Evolutionary conservation across 2,888 invertebrate genomes (phyloP).

Genomic region (Nymphalis c-album): DNA sequence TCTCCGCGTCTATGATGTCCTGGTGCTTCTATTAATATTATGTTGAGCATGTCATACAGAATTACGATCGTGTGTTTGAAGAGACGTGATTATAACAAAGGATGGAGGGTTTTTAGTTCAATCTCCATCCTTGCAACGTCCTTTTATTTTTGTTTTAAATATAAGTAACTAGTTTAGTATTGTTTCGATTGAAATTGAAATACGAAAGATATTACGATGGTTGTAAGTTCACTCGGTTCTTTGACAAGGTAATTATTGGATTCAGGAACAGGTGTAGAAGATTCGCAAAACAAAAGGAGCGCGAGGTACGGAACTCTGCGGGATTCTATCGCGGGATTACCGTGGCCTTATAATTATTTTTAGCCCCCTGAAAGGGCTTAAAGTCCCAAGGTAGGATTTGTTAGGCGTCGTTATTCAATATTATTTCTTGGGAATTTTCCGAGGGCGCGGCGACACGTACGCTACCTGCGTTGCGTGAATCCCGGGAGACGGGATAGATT

Average conservation of each 20-base stretch:
- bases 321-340: constrained; percentile 53
- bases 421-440: constrained; percentile 60
- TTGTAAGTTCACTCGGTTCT: constrained; percentile 1
- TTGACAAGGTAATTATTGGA: constrained; percentile 25
- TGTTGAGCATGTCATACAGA: constrained; percentile 45
- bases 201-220: background rate
- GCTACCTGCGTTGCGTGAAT: constrained; percentile 49
- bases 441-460: constrained; percentile 49
- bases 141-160: background rate
- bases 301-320: constrained; percentile 42
- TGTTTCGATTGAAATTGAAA: background rate
- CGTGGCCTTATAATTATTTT: constrained; percentile 61
- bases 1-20: constrained; percentile 49
- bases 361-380: constrained; percentile 73
- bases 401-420: constrained; percentile 75
- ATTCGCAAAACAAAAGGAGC: constrained; percentile 49
- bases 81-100: constrained; percentile 26
- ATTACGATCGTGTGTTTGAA: constrained; percentile 44
- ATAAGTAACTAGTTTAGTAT: background rate
- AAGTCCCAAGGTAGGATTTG: constrained; percentile 74
- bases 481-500: constrained; percentile 41
- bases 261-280: constrained; percentile 41
- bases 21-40: constrained; percentile 49
- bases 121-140: background rate
- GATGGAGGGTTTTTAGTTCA: constrained; percentile 13